A percentile compares a stretch with the other conserved stretches of the same genome.
These are phyloP conservation scores for Garrulus glandarius DNA, from an alignment of 2,797 vertebrate genomes.

Conservation along the genomic window DNA sequence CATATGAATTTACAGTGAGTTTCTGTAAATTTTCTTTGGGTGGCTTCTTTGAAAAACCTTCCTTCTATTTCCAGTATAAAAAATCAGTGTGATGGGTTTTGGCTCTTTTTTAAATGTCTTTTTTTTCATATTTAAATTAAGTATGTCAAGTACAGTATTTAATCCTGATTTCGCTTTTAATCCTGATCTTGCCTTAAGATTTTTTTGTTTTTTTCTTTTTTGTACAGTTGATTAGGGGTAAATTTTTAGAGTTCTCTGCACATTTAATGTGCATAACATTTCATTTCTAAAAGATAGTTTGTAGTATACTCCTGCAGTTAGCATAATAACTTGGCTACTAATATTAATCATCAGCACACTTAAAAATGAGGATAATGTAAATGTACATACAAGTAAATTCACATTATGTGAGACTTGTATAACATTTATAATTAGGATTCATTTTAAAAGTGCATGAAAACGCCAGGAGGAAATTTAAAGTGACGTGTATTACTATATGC, in stretches of 20 bases:
- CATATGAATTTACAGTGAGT: not conserved
- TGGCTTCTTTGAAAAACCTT: not conserved
- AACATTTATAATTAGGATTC: slow-evolving; percentile 51
- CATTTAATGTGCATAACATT: not conserved
- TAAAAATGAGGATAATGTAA: slow-evolving; percentile 34
- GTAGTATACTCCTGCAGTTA: not conserved
- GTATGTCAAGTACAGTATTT: not conserved
- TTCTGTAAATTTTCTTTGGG: not conserved
- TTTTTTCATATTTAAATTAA: not conserved
- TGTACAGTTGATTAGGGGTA: not conserved
- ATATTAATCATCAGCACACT: slow-evolving; percentile 14
- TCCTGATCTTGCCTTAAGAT: not conserved
- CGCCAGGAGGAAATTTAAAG: slow-evolving; percentile 39
- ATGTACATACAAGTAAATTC: slow-evolving; percentile 17
- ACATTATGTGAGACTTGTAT: slow-evolving; percentile 17
- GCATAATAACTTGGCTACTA: not conserved
- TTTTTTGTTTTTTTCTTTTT: not conserved
- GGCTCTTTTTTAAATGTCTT: accelerated
- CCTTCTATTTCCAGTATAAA: not conserved
- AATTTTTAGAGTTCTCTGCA: not conserved
- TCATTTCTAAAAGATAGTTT: not conserved
- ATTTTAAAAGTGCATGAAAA: slow-evolving; percentile 37
- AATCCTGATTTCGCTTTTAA: not conserved
- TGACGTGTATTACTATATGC: slow-evolving; percentile 13
- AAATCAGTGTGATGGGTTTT: not conserved